phyloP scores from a whole-genome alignment of 2,113 vertebrate species.

The Suricata suricatta region DNA sequence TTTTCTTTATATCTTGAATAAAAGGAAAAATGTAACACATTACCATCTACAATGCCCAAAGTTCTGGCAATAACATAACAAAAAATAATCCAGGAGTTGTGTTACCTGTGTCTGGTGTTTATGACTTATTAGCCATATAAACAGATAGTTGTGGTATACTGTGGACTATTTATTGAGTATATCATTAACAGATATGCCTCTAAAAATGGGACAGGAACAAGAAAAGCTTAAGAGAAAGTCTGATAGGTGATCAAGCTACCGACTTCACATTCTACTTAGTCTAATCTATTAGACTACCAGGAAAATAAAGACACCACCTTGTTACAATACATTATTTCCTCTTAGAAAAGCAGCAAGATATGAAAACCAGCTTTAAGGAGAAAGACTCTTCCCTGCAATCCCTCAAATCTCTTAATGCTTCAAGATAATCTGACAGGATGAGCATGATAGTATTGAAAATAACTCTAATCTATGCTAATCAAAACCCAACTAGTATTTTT shows the following conservation, averaged over 20 bases:
- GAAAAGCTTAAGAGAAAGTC: background rate
- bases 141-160: background rate
- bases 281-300: background rate
- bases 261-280: background rate
- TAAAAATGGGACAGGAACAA: background rate
- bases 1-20: background rate
- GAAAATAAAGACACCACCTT: constrained; percentile 14
- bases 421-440: background rate
- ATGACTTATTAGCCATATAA: background rate
- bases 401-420: background rate
- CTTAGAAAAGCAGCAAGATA: background rate
- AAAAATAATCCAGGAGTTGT: constrained; percentile 16
- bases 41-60: background rate
- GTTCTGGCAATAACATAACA: constrained; percentile 8
- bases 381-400: background rate
- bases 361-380: background rate
- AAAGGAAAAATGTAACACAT: background rate
- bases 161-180: background rate
- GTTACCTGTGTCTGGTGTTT: background rate
- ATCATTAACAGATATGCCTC: background rate
- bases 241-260: background rate
- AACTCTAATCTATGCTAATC: background rate
- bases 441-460: background rate
- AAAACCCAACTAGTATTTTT: background rate
- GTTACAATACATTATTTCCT: background rate